Conservation (phyloP, 2,888 invertebrate species). For the Xestia sexstrigata region DNA sequence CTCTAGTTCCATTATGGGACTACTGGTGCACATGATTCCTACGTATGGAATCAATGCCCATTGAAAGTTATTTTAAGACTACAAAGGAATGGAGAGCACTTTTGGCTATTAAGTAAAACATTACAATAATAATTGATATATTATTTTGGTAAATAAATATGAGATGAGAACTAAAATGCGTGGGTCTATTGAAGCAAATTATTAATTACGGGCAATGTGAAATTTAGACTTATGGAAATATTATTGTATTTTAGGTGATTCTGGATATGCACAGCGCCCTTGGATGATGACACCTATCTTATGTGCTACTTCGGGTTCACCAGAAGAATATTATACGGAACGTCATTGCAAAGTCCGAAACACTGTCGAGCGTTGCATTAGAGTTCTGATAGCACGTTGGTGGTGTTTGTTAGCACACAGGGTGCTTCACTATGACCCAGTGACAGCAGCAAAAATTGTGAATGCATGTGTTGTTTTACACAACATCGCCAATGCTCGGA, state of each 20-base stretch:
- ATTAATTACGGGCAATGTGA: no score
- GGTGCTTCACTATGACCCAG: slow-evolving; percentile 2
- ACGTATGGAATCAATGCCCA: no score
- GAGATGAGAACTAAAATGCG: no score
- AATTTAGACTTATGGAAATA: neutral
- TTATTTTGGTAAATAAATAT: no score
- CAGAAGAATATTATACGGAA: neutral
- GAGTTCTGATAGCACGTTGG: slow-evolving; percentile 5
- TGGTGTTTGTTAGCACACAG: neutral
- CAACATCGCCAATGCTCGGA: neutral
- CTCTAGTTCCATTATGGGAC: no score
- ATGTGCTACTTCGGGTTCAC: neutral
- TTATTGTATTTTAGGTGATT: neutral
- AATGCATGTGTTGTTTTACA: neutral
- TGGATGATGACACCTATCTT: neutral
- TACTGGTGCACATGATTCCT: no score
- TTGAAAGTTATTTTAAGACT: no score
- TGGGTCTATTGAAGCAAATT: no score
- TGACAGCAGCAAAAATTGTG: neutral
- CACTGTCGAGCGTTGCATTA: neutral
- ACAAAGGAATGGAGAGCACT: no score
- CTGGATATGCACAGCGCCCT: neutral
- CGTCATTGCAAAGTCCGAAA: neutral
- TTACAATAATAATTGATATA: no score
- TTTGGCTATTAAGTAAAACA: no score